Evolutionary conservation across 2,797 vertebrate genomes (phyloP).

Genomic region (Cuculus canorus): DNA sequence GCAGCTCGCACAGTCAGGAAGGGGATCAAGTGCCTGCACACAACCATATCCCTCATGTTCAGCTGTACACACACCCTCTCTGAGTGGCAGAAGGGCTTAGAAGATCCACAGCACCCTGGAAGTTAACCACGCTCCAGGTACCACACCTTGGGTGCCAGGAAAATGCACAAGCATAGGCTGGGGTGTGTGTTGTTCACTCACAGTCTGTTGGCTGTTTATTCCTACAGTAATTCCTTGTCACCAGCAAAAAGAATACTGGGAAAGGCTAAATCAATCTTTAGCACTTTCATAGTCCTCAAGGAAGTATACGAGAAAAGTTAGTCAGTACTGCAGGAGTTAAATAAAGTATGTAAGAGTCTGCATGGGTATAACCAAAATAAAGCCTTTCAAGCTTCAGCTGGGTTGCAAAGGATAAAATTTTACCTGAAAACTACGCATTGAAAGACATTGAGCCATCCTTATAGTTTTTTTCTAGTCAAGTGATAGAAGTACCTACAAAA

Average conservation of each 20-base stretch:
- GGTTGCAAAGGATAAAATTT: background rate
- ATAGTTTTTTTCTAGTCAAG: background rate
- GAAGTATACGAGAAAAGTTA: background rate
- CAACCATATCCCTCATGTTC: background rate
- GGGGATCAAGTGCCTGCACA: background rate
- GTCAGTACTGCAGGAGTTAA: background rate
- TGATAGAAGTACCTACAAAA: background rate
- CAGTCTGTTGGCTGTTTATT: background rate
- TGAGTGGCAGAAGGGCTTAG: background rate
- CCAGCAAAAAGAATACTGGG: background rate
- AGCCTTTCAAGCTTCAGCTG: background rate
- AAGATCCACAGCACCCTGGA: background rate
- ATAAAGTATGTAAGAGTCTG: background rate
- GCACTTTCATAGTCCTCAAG: background rate
- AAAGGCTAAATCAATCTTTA: background rate
- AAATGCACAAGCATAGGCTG: background rate
- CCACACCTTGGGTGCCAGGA: background rate
- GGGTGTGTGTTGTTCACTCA: accelerated
- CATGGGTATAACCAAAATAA: background rate
- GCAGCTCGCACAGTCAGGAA: background rate
- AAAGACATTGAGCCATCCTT: background rate
- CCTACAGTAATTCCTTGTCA: background rate
- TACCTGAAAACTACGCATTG: background rate
- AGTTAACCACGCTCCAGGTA: background rate
- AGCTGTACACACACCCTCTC: background rate